phyloP scores from a whole-genome alignment of 2,888 invertebrate genomes.

The Encarsia formosa region DNA sequence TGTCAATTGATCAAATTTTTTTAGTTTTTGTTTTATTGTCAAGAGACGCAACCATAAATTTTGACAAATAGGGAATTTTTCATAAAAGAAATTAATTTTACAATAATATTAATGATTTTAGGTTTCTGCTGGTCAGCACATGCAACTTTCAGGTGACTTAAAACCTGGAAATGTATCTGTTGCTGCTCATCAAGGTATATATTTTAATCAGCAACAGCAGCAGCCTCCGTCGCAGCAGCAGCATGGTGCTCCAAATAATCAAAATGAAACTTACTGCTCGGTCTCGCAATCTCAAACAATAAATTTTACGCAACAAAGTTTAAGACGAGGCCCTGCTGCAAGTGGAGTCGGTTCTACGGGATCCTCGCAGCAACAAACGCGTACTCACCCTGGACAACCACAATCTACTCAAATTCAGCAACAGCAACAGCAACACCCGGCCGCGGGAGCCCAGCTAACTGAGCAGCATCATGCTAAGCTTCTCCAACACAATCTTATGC shows the following conservation, averaged over 20 bases:
- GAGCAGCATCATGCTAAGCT: constrained; percentile 67
- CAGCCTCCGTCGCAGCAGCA: constrained; percentile 43
- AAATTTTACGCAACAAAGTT: constrained; percentile 73
- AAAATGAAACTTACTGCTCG: constrained; percentile 56
- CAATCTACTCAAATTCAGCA: background rate
- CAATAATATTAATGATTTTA: too few species aligned
- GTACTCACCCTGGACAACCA: constrained; percentile 6
- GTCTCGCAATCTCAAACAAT: constrained; percentile 82
- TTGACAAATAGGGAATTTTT: too few species aligned
- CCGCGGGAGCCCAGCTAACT: constrained; percentile 47
- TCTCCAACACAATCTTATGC: constrained; percentile 55
- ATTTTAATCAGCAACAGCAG: constrained; percentile 55
- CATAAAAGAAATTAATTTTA: too few species aligned
- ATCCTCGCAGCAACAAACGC: constrained; percentile 19
- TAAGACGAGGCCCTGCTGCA: constrained; percentile 58
- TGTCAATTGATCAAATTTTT: too few species aligned
- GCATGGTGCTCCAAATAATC: constrained; percentile 54
- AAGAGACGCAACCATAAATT: too few species aligned
- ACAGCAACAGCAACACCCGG: constrained; percentile 21
- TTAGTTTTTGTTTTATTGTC: too few species aligned
- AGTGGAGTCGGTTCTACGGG: constrained; percentile 37
- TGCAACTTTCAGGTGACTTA: constrained; percentile 71
- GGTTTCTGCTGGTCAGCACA: constrained; percentile 85
- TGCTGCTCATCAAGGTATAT: constrained; percentile 82
- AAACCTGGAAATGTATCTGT: constrained; percentile 69